phyloP scores from a whole-genome alignment of 2,888 invertebrate species.

The Melinaea menophilus region DNA sequence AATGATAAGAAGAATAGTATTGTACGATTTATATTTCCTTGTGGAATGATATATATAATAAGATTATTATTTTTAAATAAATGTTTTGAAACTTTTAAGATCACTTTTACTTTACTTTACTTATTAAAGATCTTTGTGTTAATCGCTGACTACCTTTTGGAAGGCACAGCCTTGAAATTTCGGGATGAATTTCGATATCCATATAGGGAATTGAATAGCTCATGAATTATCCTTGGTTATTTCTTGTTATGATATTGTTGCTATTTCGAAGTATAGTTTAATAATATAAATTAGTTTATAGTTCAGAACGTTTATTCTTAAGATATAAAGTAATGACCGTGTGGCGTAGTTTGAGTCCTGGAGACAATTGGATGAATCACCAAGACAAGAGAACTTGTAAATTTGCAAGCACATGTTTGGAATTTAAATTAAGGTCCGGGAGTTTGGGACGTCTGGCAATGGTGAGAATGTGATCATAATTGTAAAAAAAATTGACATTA shows the following conservation, averaged over 20 bases:
- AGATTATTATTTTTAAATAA: too few species aligned
- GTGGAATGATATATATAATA: too few species aligned
- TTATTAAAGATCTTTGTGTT: constrained; percentile 29
- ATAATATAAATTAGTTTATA: neutral
- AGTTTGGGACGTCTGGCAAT: neutral
- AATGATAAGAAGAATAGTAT: neutral
- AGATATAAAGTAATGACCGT: too few species aligned
- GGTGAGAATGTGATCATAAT: neutral
- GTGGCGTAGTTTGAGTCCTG: neutral
- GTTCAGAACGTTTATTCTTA: neutral
- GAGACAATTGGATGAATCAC: constrained; percentile 4
- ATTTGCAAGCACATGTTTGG: neutral
- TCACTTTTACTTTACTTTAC: too few species aligned
- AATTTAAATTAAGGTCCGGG: constrained; percentile 1
- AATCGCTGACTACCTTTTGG: constrained; percentile 48
- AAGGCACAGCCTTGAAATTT: constrained; percentile 48
- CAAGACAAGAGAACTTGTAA: neutral
- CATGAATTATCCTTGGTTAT: constrained; percentile 68
- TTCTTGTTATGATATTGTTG: constrained; percentile 39
- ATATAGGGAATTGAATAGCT: constrained; percentile 70
- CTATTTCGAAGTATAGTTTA: neutral
- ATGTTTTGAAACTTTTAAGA: too few species aligned
- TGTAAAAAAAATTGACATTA: neutral
- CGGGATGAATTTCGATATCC: constrained; percentile 69
- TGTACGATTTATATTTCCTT: too few species aligned